phyloP scores from a whole-genome alignment of 2,113 vertebrate species.

The Centropus bengalensis region DNA sequence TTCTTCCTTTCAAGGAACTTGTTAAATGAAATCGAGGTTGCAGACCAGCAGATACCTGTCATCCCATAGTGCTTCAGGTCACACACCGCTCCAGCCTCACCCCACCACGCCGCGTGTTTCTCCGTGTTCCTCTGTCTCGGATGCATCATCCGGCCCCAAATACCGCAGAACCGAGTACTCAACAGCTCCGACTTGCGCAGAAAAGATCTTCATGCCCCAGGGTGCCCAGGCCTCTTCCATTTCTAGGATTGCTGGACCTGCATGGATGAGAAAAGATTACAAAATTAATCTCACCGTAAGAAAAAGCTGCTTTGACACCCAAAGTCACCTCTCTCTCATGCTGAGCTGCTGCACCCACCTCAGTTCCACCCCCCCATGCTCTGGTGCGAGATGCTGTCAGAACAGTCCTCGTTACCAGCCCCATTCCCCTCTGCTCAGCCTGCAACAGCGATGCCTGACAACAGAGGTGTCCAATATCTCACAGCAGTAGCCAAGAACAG shows the following conservation, averaged over 20 bases:
- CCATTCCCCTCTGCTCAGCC: neutral
- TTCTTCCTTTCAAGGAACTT: neutral
- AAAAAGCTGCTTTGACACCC: neutral
- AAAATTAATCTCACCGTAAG: neutral
- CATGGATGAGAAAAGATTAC: neutral
- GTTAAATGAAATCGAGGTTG: neutral
- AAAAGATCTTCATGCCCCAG: neutral
- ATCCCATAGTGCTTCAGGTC: neutral
- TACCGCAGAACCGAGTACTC: fast-evolving
- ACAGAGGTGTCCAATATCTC: neutral
- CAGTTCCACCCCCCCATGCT: fast-evolving
- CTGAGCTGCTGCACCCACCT: neutral
- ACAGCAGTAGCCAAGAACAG: neutral
- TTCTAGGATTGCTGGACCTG: neutral
- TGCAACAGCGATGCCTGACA: neutral
- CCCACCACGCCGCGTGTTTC: neutral
- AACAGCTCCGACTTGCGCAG: neutral
- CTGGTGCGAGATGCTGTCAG: neutral
- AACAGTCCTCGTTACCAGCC: neutral
- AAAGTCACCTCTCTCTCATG: neutral
- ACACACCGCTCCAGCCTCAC: neutral
- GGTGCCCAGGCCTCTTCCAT: fast-evolving
- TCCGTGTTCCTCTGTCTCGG: neutral
- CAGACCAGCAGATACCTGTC: neutral
- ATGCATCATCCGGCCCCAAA: neutral